phyloP scores from a whole-genome alignment of 2,797 vertebrate species.

The Sebastes wilsoni region DNA sequence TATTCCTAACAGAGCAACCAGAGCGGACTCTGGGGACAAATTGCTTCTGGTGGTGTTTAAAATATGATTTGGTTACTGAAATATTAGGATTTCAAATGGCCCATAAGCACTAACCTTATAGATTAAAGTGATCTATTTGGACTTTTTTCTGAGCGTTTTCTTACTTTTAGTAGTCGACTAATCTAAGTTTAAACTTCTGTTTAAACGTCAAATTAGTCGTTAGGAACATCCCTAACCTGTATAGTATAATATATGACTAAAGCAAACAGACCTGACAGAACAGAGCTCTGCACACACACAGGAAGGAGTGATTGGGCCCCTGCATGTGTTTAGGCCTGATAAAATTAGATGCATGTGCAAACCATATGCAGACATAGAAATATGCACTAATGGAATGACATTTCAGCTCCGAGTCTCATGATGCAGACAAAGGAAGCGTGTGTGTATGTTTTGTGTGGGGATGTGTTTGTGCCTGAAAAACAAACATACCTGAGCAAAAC shows the following conservation, averaged over 20 bases:
- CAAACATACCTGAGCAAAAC: conserved; percentile 25
- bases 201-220: background rate
- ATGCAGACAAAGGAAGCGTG: conserved; percentile 35
- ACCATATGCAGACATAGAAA: conserved; percentile 36
- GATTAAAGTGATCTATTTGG: background rate
- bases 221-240: background rate
- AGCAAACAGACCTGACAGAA: background rate
- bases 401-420: conserved; percentile 31
- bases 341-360: conserved; percentile 57
- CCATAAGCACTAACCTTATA: no score
- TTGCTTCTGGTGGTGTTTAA: background rate
- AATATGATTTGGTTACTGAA: background rate
- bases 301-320: background rate
- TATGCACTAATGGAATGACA: conserved; percentile 29
- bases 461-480: background rate
- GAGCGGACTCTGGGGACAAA: no score
- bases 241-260: background rate
- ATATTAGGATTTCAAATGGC: background rate
- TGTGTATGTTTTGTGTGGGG: background rate
- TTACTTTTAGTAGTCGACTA: background rate
- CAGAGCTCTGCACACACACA: conserved; percentile 7
- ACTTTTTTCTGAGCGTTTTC: background rate
- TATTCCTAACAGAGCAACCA: no score
- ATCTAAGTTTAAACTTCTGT: background rate
- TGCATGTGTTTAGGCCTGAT: conserved; percentile 5